Conservation (phyloP, 2,888 invertebrate species). For the Xanthorhoe spadicearia region DNA sequence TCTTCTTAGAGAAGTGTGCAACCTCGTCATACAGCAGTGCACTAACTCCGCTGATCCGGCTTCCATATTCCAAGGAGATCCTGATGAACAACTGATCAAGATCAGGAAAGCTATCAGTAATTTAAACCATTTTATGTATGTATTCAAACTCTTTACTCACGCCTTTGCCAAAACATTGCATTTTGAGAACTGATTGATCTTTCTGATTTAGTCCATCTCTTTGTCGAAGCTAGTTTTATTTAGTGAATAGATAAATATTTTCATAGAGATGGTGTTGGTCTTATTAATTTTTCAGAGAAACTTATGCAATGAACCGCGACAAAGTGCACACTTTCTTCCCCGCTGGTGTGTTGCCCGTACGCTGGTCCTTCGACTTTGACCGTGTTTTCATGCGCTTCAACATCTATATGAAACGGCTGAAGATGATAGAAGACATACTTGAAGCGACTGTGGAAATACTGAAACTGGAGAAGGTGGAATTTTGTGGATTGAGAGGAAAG, state of each 20-base stretch:
- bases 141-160: conserved; percentile 24
- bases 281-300: conserved; percentile 58
- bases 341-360: conserved; percentile 83
- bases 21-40: conserved; percentile 91
- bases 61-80: conserved; percentile 94
- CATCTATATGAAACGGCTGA: conserved; percentile 86
- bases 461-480: conserved; percentile 94
- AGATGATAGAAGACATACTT: conserved; percentile 88
- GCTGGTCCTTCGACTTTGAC: conserved; percentile 91
- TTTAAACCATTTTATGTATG: conserved; percentile 85
- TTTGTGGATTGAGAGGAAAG: conserved; percentile 88
- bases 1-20: conserved; percentile 91
- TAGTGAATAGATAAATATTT: no score
- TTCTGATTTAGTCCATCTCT: neutral
- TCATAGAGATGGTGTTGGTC: no score
- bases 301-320: conserved; percentile 81
- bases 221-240: no score
- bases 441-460: conserved; percentile 91
- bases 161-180: no score
- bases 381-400: conserved; percentile 89
- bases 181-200: no score
- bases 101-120: conserved; percentile 79
- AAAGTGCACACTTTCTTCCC: conserved; percentile 84
- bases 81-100: conserved; percentile 89
- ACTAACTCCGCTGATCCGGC: conserved; percentile 90